Base-by-base conservation (phyloP, 2,888 invertebrate genomes). In the Euclidia mi region DNA sequence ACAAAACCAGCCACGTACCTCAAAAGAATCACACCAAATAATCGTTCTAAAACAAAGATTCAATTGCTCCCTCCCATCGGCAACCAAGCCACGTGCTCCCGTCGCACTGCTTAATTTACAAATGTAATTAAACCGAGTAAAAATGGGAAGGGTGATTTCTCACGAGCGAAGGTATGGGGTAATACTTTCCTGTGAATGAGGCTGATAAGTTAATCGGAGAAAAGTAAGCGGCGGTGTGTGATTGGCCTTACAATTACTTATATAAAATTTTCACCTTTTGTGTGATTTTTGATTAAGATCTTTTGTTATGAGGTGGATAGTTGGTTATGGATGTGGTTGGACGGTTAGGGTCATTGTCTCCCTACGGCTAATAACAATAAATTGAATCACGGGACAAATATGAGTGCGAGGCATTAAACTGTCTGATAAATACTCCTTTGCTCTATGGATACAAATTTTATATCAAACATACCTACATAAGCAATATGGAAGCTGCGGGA, bases 51-150 rank as follows among this genome's bases (percentile, higher is more conserved):
- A 63, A 50, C 50, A 71, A 71, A 74, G 69, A 73, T 71, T 73
- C 73, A 69, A 73, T 73, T 73, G 62, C 49, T 59, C 63, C 55
- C 61, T 55, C 45, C 52, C 59, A 71, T 73, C 56, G 55, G 47
- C 12, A 74, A 44, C 35, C 73, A 46, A 31, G 32, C 52, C 73
- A 73, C 73, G 73, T 74, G 55, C 28, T 12, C 47, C 58, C 48
- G 69, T 68, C 71, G 69, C 74, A 66, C 63, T 74, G 73, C 74
- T 73, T 73, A 73, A 73, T 73, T 73, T 74, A 73, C 73, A 73
- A 73, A 73, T 66, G 73, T 74, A 73, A 73, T 73, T 73, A 74
- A 73, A 71, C 60, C 65, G 50, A 68, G 61, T 65, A 73, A 72
- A 70, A 65, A 71, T 64, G 53, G 46, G 50, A 55, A 56, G 57